These are phyloP conservation scores for Pangasius krempfi DNA, from an alignment of 2,797 vertebrate species.

Conservation along the genomic window DNA sequence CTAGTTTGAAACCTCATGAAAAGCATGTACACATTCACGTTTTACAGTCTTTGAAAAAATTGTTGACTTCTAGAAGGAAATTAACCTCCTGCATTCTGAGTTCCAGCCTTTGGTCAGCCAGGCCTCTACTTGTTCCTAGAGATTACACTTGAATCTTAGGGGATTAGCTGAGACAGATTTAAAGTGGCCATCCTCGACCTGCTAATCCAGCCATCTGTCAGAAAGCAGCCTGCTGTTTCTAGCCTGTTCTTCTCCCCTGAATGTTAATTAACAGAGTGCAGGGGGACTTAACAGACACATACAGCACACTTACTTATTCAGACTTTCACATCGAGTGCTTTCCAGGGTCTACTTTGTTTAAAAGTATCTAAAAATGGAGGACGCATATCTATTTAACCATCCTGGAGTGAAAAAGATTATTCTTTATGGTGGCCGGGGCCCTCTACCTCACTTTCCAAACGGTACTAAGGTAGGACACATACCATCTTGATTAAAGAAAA, in stretches of 20 bases:
- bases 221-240: constrained; percentile 67
- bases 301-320: neutral
- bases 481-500: constrained; percentile 10
- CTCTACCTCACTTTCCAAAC: constrained; percentile 78
- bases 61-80: constrained; percentile 66
- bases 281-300: constrained; percentile 31
- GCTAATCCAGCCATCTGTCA: constrained; percentile 85
- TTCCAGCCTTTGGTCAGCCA: constrained; percentile 52
- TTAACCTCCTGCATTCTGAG: constrained; percentile 51
- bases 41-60: neutral
- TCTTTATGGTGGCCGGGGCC: constrained; percentile 80
- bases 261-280: constrained; percentile 68
- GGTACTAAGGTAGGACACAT: constrained; percentile 81
- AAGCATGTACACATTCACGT: neutral
- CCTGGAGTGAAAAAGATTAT: constrained; percentile 88
- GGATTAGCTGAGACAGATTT: constrained; percentile 79
- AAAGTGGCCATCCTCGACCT: constrained; percentile 74
- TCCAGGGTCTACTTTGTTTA: neutral
- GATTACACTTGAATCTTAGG: constrained; percentile 66
- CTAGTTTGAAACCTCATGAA: neutral
- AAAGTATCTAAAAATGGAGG: constrained; percentile 62
- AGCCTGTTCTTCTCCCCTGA: constrained; percentile 54
- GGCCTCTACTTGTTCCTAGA: constrained; percentile 56
- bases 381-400: constrained; percentile 78
- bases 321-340: neutral